Base-by-base conservation (phyloP, 2,113 vertebrate species). In the Brachypodius melanocephalos region DNA sequence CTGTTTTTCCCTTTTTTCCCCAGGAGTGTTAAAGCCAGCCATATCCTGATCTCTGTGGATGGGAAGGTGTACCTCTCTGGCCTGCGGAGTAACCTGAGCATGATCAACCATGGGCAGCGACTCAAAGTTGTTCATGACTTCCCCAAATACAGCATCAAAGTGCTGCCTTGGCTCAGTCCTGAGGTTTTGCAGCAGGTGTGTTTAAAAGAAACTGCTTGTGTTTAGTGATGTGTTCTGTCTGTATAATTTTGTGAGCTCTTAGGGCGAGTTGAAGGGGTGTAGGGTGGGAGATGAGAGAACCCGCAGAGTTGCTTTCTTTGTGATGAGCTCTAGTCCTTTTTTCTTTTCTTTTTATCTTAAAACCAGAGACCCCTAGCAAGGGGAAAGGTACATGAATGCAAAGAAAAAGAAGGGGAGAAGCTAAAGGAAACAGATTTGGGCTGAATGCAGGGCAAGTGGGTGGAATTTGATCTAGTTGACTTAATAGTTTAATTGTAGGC, bases 1-100 rank as follows among this genome's bases (percentile, higher is more conserved):
- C 3, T 84, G 2, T 18, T 73, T 6, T 20, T 43, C 12, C 34
- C 5, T 42, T 32, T 83, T 43, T 29, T 9, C 7, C 40, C 24
- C 67, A 99, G 99, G 98, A 99, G 99, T 32, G 99, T 99, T 96
- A 99, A 99, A 97, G 99, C 99, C 81, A 99, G 99, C 97, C 99
- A 99, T 29, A 98, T 99, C 91, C 97, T 99, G 96, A 98, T 99
- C 96, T 99, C 99, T 4, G 98, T 98, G 1, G 99, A 99, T 3
- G 99, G 99, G 24, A 99, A 99, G 97, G 99, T 99, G 4, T 99
- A 98, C 97, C 98, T 99, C 73, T 99, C 99, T 8, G 99, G 99
- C 45, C 97, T 99, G 45, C 97, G 99, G 67, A 99, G 99, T 88
- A 99, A 99, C 86, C 98, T 99, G 88, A 99, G 99, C 66, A 98